Percentiles rank a stretch among this genome's conserved stretches.
phyloP scores from a whole-genome alignment of 2,888 invertebrate genomes.

The Leptopilina myrica region DNA sequence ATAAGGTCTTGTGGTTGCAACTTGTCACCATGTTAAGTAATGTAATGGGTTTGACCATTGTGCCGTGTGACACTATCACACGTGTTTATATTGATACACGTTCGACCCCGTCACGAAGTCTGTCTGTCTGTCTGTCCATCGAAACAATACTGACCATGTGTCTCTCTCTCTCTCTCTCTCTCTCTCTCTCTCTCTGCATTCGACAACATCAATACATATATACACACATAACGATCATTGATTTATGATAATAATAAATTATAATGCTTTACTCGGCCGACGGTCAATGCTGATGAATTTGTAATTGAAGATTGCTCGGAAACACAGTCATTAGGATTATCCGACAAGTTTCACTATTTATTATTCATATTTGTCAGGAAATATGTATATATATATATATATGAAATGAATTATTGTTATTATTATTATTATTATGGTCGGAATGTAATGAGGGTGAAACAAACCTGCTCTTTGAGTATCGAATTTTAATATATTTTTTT shows the following conservation, averaged over 20 bases:
- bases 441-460: too few species aligned
- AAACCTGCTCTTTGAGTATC: neutral
- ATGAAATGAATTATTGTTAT: too few species aligned
- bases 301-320: neutral
- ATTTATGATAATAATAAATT: slow-evolving; percentile 19
- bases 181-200: neutral
- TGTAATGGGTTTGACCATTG: slow-evolving; percentile 8
- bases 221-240: neutral
- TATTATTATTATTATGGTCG: too few species aligned
- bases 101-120: slow-evolving; percentile 49
- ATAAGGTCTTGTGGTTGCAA: slow-evolving; percentile 52
- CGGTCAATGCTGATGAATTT: slow-evolving; percentile 8
- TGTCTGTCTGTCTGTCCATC: slow-evolving; percentile 37
- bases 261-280: neutral
- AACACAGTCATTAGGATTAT: slow-evolving; percentile 15
- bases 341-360: slow-evolving; percentile 5
- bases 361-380: slow-evolving; percentile 16
- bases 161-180: neutral
- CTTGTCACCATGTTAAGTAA: slow-evolving; percentile 46
- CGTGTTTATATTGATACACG: slow-evolving; percentile 55
- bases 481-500: neutral
- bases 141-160: slow-evolving; percentile 49
- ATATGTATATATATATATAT: neutral
- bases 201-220: neutral
- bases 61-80: slow-evolving; percentile 9